Evolutionary conservation across 2,113 vertebrate genomes (phyloP).

Genomic region (Cyrtonyx montezumae): DNA sequence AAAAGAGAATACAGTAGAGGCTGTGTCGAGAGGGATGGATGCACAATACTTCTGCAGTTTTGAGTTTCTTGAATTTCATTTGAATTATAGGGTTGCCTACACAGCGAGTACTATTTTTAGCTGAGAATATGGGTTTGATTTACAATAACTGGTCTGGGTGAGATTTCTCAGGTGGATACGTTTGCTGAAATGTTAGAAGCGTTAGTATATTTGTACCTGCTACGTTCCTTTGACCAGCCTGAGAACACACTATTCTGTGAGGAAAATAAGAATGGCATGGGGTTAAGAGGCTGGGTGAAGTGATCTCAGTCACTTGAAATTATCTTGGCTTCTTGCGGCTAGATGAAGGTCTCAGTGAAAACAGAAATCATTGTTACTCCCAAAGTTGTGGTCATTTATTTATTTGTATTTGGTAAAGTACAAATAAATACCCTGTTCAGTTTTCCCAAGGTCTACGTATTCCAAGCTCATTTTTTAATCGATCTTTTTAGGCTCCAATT

Average conservation of each 20-base stretch:
- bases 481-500: neutral
- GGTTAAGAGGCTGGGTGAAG: neutral
- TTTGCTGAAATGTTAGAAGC: neutral
- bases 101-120: neutral
- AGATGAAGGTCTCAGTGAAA: neutral
- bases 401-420: no score
- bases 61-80: neutral
- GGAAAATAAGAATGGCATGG: neutral
- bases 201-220: neutral
- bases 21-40: neutral
- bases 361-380: neutral
- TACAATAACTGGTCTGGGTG: neutral
- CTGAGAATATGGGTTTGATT: neutral
- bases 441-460: neutral
- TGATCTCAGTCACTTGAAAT: neutral
- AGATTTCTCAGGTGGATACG: neutral
- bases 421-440: neutral
- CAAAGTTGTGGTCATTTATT: neutral
- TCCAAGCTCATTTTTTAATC: neutral
- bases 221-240: neutral
- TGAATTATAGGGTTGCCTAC: neutral
- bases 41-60: neutral
- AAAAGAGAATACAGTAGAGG: neutral
- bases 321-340: neutral
- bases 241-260: neutral